A percentile compares a stretch with the other conserved stretches of the same genome.
Conservation (phyloP, 2,888 invertebrate species). For the Mimas tiliae region DNA sequence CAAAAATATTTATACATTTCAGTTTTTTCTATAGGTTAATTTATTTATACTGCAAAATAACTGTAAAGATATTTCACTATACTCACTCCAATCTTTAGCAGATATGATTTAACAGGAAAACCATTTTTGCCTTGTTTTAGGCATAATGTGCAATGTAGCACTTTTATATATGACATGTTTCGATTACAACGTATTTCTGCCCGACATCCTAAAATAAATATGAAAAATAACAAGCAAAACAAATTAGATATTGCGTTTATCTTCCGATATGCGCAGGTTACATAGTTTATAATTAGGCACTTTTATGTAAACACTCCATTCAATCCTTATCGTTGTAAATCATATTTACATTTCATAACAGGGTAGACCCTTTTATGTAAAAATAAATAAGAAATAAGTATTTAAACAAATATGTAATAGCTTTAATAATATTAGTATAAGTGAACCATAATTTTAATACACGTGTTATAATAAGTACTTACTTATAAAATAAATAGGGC, state of each 20-base stretch:
- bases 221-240: not conserved
- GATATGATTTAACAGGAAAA: constrained; percentile 60
- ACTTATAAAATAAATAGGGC: constrained; percentile 19
- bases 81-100: constrained; percentile 70
- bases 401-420: too few relatives aligned
- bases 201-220: constrained; percentile 67
- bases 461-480: not conserved
- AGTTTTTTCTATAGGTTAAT: too few relatives aligned
- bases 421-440: not conserved
- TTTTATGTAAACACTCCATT: not conserved
- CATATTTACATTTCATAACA: not conserved
- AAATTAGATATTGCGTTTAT: not conserved
- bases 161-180: constrained; percentile 74
- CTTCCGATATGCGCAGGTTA: not conserved
- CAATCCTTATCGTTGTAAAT: too few relatives aligned
- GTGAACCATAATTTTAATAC: not conserved
- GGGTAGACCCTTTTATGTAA: not conserved
- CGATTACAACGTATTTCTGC: constrained; percentile 43
- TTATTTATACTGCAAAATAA: too few relatives aligned
- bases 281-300: not conserved
- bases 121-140: constrained; percentile 62
- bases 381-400: too few relatives aligned
- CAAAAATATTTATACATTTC: too few relatives aligned
- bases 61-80: not conserved
- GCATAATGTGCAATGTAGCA: constrained; percentile 71